Percentiles rank a stretch among this genome's conserved stretches.
Conservation (phyloP, 2,113 vertebrate genomes). For the Glaucidium brasilianum region DNA sequence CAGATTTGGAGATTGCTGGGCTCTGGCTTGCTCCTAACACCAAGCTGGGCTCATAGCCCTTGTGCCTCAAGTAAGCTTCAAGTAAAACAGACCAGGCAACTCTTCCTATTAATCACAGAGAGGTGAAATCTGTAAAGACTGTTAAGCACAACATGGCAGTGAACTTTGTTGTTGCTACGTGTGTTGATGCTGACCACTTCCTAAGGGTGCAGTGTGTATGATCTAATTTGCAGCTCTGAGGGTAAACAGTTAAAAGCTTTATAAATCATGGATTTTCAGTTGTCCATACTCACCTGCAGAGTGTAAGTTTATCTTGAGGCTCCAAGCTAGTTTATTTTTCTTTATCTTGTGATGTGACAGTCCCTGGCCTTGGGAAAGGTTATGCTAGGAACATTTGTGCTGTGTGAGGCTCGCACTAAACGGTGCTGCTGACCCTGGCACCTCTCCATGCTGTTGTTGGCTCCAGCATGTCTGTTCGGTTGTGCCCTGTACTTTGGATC, state of each 20-base stretch:
- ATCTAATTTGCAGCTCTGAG: background rate
- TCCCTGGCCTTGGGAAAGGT: background rate
- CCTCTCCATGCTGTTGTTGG: background rate
- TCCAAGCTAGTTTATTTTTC: background rate
- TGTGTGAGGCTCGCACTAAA: background rate
- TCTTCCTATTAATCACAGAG: background rate
- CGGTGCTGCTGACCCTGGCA: background rate
- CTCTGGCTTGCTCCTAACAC: background rate
- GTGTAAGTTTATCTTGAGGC: background rate
- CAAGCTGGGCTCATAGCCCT: background rate
- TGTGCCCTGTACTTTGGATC: background rate
- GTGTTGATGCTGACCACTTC: background rate
- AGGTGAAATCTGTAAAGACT: background rate
- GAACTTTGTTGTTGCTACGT: background rate
- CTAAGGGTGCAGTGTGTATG: background rate
- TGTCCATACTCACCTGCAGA: background rate
- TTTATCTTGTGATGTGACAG: background rate
- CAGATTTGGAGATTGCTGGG: background rate
- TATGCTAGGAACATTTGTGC: background rate
- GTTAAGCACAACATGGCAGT: background rate
- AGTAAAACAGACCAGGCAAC: background rate
- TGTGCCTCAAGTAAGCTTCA: background rate
- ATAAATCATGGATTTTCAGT: background rate
- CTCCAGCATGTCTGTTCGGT: rapidly evolving
- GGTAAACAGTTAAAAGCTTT: background rate